These are phyloP conservation scores for Neolamprologus variostigma DNA, from an alignment of 2,113 vertebrate species.

Conservation along the genomic window DNA sequence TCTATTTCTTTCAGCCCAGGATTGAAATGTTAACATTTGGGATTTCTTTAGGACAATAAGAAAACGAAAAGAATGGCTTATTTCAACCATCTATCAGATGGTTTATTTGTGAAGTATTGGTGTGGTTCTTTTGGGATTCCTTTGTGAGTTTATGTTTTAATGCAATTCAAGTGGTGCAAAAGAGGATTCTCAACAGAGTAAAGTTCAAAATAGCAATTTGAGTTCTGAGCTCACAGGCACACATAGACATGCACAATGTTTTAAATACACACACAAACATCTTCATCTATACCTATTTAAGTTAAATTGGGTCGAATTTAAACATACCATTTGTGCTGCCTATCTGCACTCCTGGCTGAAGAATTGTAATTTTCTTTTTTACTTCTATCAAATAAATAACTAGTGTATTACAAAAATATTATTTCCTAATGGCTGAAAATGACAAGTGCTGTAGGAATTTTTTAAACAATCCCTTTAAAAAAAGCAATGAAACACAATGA, in stretches of 20 bases:
- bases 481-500: accelerated
- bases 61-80: background rate
- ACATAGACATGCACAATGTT: background rate
- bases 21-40: background rate
- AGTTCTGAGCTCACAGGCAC: background rate
- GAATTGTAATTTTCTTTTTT: background rate
- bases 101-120: background rate
- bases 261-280: background rate
- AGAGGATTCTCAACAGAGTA: background rate
- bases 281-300: background rate
- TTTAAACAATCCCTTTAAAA: background rate
- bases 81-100: background rate
- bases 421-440: background rate
- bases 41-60: background rate
- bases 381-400: background rate
- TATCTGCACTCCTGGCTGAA: background rate
- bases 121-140: background rate
- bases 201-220: background rate
- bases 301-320: background rate
- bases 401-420: background rate
- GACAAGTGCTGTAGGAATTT: background rate
- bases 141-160: background rate
- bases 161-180: background rate
- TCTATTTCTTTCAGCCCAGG: background rate
- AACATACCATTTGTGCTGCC: background rate